Percentiles rank a stretch among this genome's conserved stretches.
phyloP scores from a whole-genome alignment of 2,797 vertebrate species.

The Siniperca undulata region DNA sequence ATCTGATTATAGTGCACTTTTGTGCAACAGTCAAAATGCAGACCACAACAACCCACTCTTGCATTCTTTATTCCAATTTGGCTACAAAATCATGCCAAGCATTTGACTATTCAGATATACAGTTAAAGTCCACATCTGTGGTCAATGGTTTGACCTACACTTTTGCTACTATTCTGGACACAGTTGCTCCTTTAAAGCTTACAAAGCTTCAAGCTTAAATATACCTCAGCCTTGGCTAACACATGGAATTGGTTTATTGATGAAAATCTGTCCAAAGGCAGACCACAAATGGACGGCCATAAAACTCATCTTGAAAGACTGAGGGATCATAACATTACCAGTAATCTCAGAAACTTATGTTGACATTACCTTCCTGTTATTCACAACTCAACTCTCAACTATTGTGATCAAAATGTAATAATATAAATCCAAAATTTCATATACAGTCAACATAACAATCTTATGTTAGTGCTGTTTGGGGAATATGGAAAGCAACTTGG shows the following conservation, averaged over 20 bases:
- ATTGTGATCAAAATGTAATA: slow-evolving; percentile 3
- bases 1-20: not conserved
- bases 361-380: not conserved
- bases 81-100: not conserved
- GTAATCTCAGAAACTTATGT: not conserved
- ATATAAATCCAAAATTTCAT: slow-evolving; percentile 26
- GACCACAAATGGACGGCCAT: not conserved
- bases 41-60: not conserved
- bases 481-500: slow-evolving; percentile 49
- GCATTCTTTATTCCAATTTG: not conserved
- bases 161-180: too few relatives aligned
- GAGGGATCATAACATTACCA: not conserved
- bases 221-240: not conserved
- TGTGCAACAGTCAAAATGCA: not conserved
- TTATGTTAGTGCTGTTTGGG: slow-evolving; percentile 25
- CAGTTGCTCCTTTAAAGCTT: not conserved
- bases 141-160: not conserved
- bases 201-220: not conserved
- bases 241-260: not conserved
- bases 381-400: not conserved
- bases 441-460: slow-evolving; percentile 19
- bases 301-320: not conserved
- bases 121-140: not conserved
- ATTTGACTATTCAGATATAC: not conserved
- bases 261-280: not conserved